Conservation (phyloP, 2,888 invertebrate species). For the Sinotaia quadrata region DNA sequence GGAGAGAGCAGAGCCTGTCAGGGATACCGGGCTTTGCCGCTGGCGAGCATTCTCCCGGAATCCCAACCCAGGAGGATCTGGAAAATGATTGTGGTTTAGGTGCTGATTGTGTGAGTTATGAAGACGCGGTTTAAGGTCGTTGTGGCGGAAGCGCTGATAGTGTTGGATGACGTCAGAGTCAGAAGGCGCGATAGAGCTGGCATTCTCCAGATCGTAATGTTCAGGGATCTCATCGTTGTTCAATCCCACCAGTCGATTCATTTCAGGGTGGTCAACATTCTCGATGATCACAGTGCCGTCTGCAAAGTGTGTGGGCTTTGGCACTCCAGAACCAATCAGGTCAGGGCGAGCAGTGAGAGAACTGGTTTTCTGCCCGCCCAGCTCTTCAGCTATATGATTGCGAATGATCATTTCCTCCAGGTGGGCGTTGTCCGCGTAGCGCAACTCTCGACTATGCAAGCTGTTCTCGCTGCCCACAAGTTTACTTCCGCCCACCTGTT, state of each 20-base stretch:
- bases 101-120: conserved; percentile 31
- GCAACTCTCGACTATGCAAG: conserved; percentile 4
- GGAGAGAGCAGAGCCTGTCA: conserved; percentile 44
- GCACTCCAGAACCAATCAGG: conserved; percentile 81
- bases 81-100: conserved; percentile 34
- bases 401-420: conserved; percentile 72
- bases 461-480: conserved; percentile 24
- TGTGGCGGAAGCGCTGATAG: conserved; percentile 87
- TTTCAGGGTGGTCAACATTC: conserved; percentile 55
- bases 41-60: conserved; percentile 34
- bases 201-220: conserved; percentile 93
- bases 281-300: conserved; percentile 67
- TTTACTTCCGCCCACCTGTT: not conserved
- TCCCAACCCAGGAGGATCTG: conserved; percentile 40
- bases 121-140: conserved; percentile 27
- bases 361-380: conserved; percentile 84
- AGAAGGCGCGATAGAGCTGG: conserved; percentile 96
- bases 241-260: conserved; percentile 31
- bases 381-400: conserved; percentile 86
- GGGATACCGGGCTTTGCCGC: conserved; percentile 38
- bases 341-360: conserved; percentile 87
- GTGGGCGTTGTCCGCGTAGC: conserved; percentile 53
- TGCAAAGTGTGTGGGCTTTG: conserved; percentile 55
- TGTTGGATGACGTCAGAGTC: conserved; percentile 94
- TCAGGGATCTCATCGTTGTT: conserved; percentile 64